These are phyloP conservation scores for Telmatherina bonti DNA, from an alignment of 2,797 vertebrate species.

Conservation along the genomic window DNA sequence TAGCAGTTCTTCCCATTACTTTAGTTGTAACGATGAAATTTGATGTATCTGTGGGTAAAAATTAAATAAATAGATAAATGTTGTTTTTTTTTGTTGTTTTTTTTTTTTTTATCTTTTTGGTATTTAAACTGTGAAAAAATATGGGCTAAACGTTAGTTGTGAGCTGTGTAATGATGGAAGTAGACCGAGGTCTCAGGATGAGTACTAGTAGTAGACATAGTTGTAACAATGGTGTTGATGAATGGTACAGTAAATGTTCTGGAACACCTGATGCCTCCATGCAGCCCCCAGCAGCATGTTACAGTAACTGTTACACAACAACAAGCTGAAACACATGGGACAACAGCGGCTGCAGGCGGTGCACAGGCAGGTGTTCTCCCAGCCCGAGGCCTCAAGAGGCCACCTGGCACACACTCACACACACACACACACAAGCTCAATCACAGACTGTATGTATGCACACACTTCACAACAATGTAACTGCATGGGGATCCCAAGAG, in stretches of 20 bases:
- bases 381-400: constrained; percentile 57
- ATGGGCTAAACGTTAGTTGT: not conserved
- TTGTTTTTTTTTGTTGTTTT: too few relatives aligned
- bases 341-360: constrained; percentile 51
- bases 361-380: constrained; percentile 74
- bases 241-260: not conserved
- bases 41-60: too few relatives aligned
- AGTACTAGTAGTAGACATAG: not conserved
- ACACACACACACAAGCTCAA: constrained; percentile 27
- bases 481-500: constrained; percentile 58
- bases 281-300: constrained; percentile 26
- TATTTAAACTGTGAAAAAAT: too few relatives aligned
- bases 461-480: constrained; percentile 27
- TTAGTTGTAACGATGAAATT: too few relatives aligned
- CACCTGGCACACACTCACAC: constrained; percentile 56
- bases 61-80: too few relatives aligned
- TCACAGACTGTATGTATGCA: constrained; percentile 14
- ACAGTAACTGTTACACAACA: constrained; percentile 68
- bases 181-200: not conserved
- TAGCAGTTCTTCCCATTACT: too few relatives aligned
- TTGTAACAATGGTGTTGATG: not conserved
- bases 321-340: constrained; percentile 66
- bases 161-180: not conserved
- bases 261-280: constrained; percentile 2
- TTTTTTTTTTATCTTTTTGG: too few relatives aligned